These are phyloP conservation scores for Lochmaea capreae DNA, from an alignment of 2,888 invertebrate genomes.

Conservation along the genomic window DNA sequence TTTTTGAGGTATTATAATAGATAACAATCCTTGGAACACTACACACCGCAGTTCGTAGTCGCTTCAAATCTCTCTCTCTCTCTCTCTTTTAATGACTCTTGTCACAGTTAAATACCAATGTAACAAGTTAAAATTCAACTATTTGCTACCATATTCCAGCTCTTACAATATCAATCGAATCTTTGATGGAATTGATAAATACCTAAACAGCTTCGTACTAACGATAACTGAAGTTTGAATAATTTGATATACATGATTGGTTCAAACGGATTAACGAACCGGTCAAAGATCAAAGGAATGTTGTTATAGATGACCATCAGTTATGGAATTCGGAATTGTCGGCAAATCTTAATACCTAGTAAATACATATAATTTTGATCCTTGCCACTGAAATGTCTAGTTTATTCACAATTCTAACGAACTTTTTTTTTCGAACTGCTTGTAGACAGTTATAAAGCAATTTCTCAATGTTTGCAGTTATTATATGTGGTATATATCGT, in stretches of 20 bases:
- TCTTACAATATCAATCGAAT: slow-evolving; percentile 19
- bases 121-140: slow-evolving; percentile 5
- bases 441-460: background rate
- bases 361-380: background rate
- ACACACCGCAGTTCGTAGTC: no score
- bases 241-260: slow-evolving; percentile 22
- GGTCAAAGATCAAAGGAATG: slow-evolving; percentile 31
- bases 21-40: no score
- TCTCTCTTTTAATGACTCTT: background rate
- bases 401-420: no score
- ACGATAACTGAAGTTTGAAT: slow-evolving; percentile 15
- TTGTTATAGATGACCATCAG: slow-evolving; percentile 20
- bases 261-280: slow-evolving; percentile 25
- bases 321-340: slow-evolving; percentile 19
- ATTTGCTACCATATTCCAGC: slow-evolving; percentile 10
- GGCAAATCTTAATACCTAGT: background rate
- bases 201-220: slow-evolving; percentile 20
- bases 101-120: background rate
- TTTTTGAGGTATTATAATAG: no score
- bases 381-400: no score
- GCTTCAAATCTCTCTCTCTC: no score
- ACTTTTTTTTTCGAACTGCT: no score
- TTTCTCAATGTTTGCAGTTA: background rate
- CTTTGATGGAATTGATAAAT: slow-evolving; percentile 32
- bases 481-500: slow-evolving; percentile 36